phyloP scores from a whole-genome alignment of 2,113 vertebrate genomes.

The Motacilla tschutschensis region DNA sequence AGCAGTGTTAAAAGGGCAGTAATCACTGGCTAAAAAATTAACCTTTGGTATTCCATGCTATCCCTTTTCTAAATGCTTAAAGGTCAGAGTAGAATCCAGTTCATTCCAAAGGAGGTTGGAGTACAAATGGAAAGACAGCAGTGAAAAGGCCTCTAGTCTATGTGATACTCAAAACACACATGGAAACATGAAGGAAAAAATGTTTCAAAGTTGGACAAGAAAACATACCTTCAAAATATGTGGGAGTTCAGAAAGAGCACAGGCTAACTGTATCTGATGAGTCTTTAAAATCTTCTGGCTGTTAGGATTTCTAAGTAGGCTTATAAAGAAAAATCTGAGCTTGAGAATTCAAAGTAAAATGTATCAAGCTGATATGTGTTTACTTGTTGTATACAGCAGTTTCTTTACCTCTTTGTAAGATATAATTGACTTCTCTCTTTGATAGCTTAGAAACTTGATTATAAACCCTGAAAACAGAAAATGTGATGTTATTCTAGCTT shows the following conservation, averaged over 20 bases:
- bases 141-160: not conserved
- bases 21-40: conserved; percentile 3
- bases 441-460: conserved; percentile 7
- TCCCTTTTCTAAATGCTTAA: not conserved
- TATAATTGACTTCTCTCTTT: not conserved
- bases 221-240: accelerated
- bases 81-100: not conserved
- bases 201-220: not conserved
- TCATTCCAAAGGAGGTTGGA: not conserved
- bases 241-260: not conserved
- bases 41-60: not conserved
- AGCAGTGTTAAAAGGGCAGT: not conserved
- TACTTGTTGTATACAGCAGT: not conserved
- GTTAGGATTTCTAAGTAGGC: not conserved
- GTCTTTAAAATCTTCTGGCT: not conserved
- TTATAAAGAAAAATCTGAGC: not conserved
- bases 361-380: not conserved
- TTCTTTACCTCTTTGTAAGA: not conserved
- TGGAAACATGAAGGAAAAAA: not conserved
- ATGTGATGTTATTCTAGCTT: not conserved
- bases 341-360: not conserved
- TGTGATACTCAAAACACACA: not conserved
- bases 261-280: not conserved
- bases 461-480: conserved; percentile 5
- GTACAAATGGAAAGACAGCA: not conserved